Percentiles rank a stretch among this genome's conserved stretches.
phyloP scores from a whole-genome alignment of 2,113 vertebrate genomes.

The Eudyptes chrysolophus region DNA sequence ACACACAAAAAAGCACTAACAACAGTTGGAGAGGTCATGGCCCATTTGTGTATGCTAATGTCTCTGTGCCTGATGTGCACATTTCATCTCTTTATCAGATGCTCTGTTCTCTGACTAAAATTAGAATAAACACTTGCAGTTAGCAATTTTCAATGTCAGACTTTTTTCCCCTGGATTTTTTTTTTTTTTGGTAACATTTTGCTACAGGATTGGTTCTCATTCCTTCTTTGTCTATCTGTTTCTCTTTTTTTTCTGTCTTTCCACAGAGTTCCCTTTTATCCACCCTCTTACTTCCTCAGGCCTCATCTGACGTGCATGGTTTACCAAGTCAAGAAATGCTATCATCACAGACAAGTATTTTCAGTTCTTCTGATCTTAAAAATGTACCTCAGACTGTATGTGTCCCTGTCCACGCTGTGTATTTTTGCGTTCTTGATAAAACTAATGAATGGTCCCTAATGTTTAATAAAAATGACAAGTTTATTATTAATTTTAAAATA shows the following conservation, averaged over 20 bases:
- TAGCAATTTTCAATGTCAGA: not conserved
- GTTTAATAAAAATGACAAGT: not conserved
- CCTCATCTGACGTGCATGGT: not conserved
- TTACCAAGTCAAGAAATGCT: conserved; percentile 19
- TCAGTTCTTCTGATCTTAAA: not conserved
- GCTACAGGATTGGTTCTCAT: not conserved
- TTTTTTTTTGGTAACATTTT: not conserved
- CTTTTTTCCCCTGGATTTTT: not conserved
- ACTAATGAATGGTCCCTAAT: not conserved
- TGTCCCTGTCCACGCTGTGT: not conserved
- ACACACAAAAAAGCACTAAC: not conserved
- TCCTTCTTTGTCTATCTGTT: not conserved
- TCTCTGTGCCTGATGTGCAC: not conserved
- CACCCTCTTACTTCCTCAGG: not conserved
- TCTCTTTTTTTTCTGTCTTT: not conserved
- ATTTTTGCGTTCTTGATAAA: not conserved
- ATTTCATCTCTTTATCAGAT: not conserved
- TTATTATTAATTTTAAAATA: not conserved
- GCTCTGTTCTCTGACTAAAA: not conserved
- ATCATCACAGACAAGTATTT: not conserved
- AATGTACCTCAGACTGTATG: not conserved
- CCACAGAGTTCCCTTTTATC: not conserved
- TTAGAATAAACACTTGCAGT: not conserved
- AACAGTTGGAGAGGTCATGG: conserved; percentile 1
- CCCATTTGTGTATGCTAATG: not conserved